Base-by-base conservation (phyloP, 1,140 invertebrate genomes). In the Drosophila truncata region DNA sequence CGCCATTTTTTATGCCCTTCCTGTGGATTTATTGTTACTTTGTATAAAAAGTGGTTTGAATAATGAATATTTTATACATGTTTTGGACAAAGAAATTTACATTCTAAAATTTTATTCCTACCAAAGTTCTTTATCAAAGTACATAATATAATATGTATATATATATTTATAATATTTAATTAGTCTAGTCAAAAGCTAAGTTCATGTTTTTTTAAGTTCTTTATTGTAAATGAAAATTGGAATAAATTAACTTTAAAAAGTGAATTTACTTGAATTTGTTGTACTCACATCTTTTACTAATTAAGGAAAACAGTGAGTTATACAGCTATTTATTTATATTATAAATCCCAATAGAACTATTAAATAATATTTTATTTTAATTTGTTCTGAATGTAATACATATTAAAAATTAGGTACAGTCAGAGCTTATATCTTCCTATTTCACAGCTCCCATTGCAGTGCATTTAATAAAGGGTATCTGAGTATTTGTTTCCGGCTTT, bases 391-490 rank as follows among this genome's bases (percentile, higher is more conserved):
- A n/a, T n/a, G n/a, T n/a, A n/a, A n/a, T n/a, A n/a, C n/a, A n/a
- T n/a, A n/a, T n/a, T n/a, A n/a, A 10, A 7, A 9, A 8, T 9
- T 9, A 4, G 8, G 14, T 7, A 47, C 7, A 23, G 20, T 2
- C 3, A 10, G 14, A 27, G 14, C 14, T 27, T 29, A 39, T 8
- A 42, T 20, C 0, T 9, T 3, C 11, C 8, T 7, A 2, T 14
- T 27, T 18, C 8, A 41, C 13, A 33, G 29, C 8, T 16, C 2
- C n/a, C 8, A 33, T 35, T 41, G 11, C 13, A 35, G 31, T 23
- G 50, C 25, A 18, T 27, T 27, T n/a, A 9, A 18, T 8, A 46
- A 23, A 70, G 62, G n/a, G 62, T 54, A 67, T 23, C 23, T 3
- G 6, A 5, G 1, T n/a, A 54, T 54, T 70, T 49, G 37, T 5